These are phyloP conservation scores for Neopelma chrysocephalum DNA, from an alignment of 2,797 vertebrate species.

Conservation along the genomic window DNA sequence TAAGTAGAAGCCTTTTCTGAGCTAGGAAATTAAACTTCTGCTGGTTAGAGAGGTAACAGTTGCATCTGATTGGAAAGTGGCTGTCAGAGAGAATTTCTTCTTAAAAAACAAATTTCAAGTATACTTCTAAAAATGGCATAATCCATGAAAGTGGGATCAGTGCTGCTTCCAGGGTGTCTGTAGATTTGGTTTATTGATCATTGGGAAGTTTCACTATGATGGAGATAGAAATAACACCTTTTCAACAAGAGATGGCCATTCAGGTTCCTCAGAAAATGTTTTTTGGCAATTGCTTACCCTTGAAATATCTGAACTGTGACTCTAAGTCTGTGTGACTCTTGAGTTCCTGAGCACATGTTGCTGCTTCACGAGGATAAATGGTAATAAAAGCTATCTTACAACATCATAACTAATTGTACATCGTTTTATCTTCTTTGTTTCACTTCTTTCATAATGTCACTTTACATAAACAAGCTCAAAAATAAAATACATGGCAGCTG, in stretches of 20 bases:
- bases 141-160: background rate
- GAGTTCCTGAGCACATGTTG: background rate
- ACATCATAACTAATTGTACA: background rate
- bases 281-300: background rate
- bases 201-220: background rate
- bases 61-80: background rate
- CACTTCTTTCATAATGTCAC: background rate
- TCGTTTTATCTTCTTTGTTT: background rate
- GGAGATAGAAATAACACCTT: background rate
- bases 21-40: background rate
- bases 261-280: background rate
- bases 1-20: background rate
- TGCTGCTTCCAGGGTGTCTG: background rate
- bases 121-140: background rate
- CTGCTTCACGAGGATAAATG: background rate
- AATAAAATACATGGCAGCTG: background rate
- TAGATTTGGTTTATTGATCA: background rate
- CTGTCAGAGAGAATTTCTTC: background rate
- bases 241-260: background rate
- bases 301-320: background rate
- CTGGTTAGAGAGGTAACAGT: background rate
- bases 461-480: constrained; percentile 2
- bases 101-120: background rate
- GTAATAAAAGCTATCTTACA: background rate
- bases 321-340: background rate